Conservation (phyloP, 2,888 invertebrate species). For the Andricus quercusramuli region DNA sequence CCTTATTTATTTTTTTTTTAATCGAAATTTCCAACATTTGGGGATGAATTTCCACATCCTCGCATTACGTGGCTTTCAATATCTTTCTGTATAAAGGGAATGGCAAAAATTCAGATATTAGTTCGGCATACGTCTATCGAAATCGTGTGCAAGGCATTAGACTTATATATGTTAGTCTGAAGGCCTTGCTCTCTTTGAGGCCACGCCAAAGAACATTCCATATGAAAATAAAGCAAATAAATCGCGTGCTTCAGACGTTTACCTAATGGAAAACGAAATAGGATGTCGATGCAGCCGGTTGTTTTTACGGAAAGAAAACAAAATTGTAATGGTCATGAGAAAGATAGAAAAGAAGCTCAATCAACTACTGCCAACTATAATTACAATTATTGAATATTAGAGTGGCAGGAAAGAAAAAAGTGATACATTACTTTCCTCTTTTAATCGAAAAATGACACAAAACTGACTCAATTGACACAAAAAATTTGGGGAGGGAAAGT, state of each 20-base stretch:
- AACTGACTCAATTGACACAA: too few species aligned
- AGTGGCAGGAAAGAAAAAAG: too few species aligned
- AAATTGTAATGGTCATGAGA: neutral
- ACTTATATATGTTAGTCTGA: slow-evolving; percentile 47
- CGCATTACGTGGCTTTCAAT: slow-evolving; percentile 62
- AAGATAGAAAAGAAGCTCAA: neutral
- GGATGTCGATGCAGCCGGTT: slow-evolving; percentile 68
- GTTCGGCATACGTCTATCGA: slow-evolving; percentile 67
- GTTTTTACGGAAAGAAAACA: slow-evolving; percentile 55
- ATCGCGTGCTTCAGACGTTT: slow-evolving; percentile 71
- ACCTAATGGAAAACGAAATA: slow-evolving; percentile 75
- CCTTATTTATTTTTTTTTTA: too few species aligned
- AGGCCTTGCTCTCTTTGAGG: slow-evolving; percentile 62
- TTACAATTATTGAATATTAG: too few species aligned
- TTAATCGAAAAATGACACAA: too few species aligned
- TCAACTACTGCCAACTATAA: neutral
- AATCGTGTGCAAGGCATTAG: slow-evolving; percentile 68
- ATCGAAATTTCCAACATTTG: too few species aligned
- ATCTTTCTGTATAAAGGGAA: slow-evolving; percentile 67
- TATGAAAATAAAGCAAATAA: slow-evolving; percentile 68
- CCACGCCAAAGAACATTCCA: slow-evolving; percentile 69
- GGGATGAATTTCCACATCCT: neutral
- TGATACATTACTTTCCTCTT: too few species aligned
- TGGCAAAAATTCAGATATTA: slow-evolving; percentile 75
- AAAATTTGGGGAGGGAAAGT: too few species aligned